A percentile compares a stretch with the other conserved stretches of the same genome.
Conservation (phyloP, 1,140 invertebrate species). For the Drosophila nigrodunni region DNA sequence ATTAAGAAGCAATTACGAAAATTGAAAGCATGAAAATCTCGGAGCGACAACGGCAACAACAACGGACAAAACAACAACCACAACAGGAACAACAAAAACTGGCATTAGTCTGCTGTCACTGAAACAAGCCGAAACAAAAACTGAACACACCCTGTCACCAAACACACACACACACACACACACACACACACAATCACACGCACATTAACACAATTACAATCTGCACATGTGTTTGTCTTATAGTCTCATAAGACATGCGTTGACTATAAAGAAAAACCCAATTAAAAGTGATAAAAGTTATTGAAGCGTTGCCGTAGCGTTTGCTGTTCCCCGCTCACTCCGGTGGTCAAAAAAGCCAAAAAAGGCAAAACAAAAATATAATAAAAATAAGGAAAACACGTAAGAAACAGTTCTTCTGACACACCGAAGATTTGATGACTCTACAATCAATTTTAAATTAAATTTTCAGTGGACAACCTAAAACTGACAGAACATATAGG, state of each 20-base stretch:
- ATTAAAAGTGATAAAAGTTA: constrained; percentile 84
- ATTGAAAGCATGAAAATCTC: constrained; percentile 60
- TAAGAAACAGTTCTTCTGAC: too few relatives aligned
- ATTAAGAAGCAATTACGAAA: constrained; percentile 76
- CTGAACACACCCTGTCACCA: constrained; percentile 14
- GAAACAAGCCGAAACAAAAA: constrained; percentile 39
- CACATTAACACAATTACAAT: constrained; percentile 78
- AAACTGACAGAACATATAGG: too few relatives aligned
- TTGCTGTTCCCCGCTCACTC: not conserved
- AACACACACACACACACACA: constrained; percentile 24
- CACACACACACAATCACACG: constrained; percentile 8
- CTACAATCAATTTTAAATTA: too few relatives aligned
- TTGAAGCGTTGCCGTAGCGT: constrained; percentile 58
- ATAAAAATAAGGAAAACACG: not conserved
- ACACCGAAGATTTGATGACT: too few relatives aligned
- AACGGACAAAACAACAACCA: constrained; percentile 21
- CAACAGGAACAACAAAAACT: constrained; percentile 28
- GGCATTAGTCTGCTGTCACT: constrained; percentile 69
- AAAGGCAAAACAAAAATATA: not conserved
- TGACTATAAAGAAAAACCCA: constrained; percentile 82
- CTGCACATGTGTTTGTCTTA: constrained; percentile 72
- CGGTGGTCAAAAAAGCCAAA: not conserved
- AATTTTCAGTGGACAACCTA: too few relatives aligned
- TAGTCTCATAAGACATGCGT: constrained; percentile 65
- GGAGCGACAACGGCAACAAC: constrained; percentile 14